Base-by-base conservation (phyloP, 2,113 vertebrate genomes). In the Motacilla tschutschensis region DNA sequence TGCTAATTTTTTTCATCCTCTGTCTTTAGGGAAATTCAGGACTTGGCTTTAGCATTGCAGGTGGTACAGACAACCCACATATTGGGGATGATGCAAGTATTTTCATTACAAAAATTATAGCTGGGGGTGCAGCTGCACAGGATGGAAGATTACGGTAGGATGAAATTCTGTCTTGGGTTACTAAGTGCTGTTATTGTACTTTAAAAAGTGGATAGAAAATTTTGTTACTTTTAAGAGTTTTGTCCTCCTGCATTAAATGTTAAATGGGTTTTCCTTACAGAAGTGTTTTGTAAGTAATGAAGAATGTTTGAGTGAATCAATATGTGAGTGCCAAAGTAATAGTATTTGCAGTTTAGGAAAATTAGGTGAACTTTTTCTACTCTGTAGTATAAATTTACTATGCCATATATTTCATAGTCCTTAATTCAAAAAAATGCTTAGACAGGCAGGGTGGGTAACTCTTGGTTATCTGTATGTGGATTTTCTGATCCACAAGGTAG, bases 31-130 rank as follows among this genome's bases (percentile, higher is more conserved):
- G 99, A 29, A 99, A 99, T 96, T 99, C 99, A 14, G 99, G 99
- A n/a, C 98, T 99, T 94, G 99, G 99, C 91, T 99, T 99, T 95
- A 99, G 99, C 96, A 99, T 99, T 89, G 99, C 99, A 17, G 99
- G 99, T 63, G 99, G 99, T 75, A 98, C 98, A 2, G 99, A 99
- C 95, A 99, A 99, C 97, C 99, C 99, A 48, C 99, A 99, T 92
- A 98, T 99, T 94, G 99, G 99, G 51, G 99, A 99, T 89, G 99
- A 99, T 96, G 98, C 98, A 78, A 98, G 98, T 94, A 99, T 99
- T 96, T 99, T 99, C 97, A 99, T 99, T 96, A 99, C 99, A 78
- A 99, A 99, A 95, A 99, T 99, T 90, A 99, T 99, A 83, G 97
- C 98, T 0, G 99, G 99, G 22, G 99, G 99, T 72, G 99, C 99